Evolutionary conservation across 2,797 vertebrate species (phyloP).

Genomic region (Liparis tanakae): DNA sequence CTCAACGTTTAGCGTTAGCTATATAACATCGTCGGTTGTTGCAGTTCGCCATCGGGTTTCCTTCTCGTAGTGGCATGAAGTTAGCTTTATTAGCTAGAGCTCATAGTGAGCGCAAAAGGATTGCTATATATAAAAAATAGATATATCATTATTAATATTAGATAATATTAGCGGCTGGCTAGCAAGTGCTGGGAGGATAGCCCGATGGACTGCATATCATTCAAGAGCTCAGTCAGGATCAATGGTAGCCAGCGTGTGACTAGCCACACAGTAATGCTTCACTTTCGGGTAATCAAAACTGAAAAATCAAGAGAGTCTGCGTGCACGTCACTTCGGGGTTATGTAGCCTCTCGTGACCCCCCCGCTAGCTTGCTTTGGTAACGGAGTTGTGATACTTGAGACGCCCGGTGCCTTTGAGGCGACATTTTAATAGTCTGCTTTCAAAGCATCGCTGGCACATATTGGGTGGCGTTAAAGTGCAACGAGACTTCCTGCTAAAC

Average conservation of each 20-base stretch:
- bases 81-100: constrained; percentile 63
- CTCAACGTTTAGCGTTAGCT: not conserved
- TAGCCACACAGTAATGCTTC: not conserved
- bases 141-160: constrained; percentile 10
- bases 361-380: no score
- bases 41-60: constrained; percentile 12
- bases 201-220: constrained; percentile 14
- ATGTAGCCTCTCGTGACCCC: not conserved
- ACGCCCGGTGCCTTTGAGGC: not conserved
- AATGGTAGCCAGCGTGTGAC: constrained; percentile 13
- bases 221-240: not conserved
- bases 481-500: not conserved
- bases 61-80: constrained; percentile 20
- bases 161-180: constrained; percentile 69
- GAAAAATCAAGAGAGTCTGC: constrained; percentile 55
- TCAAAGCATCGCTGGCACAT: not conserved
- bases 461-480: not conserved
- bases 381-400: not conserved
- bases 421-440: not conserved
- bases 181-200: constrained; percentile 32
- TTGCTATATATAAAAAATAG: constrained; percentile 29
- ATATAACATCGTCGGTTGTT: not conserved
- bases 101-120: constrained; percentile 22
- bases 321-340: not conserved
- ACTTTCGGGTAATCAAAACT: constrained; percentile 57